Evolutionary conservation across 2,113 vertebrate species (phyloP).

Genomic region (Numenius arquata): DNA sequence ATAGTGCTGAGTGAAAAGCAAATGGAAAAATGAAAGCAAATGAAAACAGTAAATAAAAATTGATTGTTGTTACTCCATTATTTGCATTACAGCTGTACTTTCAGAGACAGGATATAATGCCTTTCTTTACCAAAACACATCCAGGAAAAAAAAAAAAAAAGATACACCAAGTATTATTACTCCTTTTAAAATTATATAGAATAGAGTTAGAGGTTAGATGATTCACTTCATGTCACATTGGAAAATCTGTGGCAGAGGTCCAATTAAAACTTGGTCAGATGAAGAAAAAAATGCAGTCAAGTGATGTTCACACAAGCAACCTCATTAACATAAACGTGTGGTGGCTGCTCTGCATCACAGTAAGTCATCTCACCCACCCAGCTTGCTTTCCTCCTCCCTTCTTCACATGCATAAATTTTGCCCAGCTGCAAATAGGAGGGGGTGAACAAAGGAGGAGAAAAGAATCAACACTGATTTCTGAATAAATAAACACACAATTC

Average conservation of each 20-base stretch:
- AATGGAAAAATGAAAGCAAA: not conserved
- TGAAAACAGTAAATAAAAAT: not conserved
- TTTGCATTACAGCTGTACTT: not conserved
- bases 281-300: not conserved
- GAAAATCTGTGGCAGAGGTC: not conserved
- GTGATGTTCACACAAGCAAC: not conserved
- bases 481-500: not conserved
- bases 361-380: not conserved
- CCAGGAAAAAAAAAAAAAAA: not conserved
- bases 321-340: not conserved
- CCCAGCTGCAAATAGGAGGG: not conserved
- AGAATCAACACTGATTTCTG: not conserved
- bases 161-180: not conserved
- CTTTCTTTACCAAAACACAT: not conserved
- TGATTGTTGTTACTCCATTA: not conserved
- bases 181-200: not conserved
- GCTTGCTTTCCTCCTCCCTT: not conserved
- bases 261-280: not conserved
- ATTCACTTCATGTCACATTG: not conserved
- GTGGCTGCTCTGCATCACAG: not conserved
- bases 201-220: not conserved
- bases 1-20: not conserved
- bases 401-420: not conserved
- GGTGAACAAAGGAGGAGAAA: not conserved
- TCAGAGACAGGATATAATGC: not conserved